Percentiles rank a stretch among this genome's conserved stretches.
Evolutionary conservation across 2,888 invertebrate genomes (phyloP).

Genomic region (Plebejus argus): DNA sequence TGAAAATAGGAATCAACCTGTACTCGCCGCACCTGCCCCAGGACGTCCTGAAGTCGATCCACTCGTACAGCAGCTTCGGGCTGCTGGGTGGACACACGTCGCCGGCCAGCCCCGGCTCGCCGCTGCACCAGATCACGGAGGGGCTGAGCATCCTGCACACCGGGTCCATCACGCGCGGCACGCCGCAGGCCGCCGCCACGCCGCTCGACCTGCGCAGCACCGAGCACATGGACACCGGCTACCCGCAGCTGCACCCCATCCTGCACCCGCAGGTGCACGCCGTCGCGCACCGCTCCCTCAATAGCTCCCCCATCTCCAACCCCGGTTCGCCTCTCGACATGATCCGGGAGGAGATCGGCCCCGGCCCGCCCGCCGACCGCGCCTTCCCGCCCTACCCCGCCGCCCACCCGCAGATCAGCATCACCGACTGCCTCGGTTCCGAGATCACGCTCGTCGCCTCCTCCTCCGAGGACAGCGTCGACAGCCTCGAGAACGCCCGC

Average conservation of each 20-base stretch:
- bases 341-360: slow-evolving; percentile 85
- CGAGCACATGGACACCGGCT: slow-evolving; percentile 77
- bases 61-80: slow-evolving; percentile 58
- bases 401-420: slow-evolving; percentile 91
- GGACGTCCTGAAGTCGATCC: slow-evolving; percentile 58
- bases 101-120: slow-evolving; percentile 64
- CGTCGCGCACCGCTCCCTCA: slow-evolving; percentile 78
- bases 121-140: slow-evolving; percentile 84
- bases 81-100: slow-evolving; percentile 56
- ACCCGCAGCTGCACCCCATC: slow-evolving; percentile 66
- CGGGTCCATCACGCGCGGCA: slow-evolving; percentile 85
- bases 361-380: slow-evolving; percentile 59
- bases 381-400: slow-evolving; percentile 53
- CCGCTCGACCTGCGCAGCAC: slow-evolving; percentile 78
- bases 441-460: slow-evolving; percentile 90
- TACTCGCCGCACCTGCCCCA: slow-evolving; percentile 58
- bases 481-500: slow-evolving; percentile 82
- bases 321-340: slow-evolving; percentile 87
- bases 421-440: slow-evolving; percentile 94
- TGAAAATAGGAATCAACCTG: slow-evolving; percentile 76
- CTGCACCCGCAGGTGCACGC: slow-evolving; percentile 69
- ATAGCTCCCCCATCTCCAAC: slow-evolving; percentile 83
- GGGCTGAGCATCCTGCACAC: slow-evolving; percentile 89
- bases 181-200: slow-evolving; percentile 82
- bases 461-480: slow-evolving; percentile 87